Conservation (phyloP, 2,888 invertebrate species). For the Sphinx pinastri region DNA sequence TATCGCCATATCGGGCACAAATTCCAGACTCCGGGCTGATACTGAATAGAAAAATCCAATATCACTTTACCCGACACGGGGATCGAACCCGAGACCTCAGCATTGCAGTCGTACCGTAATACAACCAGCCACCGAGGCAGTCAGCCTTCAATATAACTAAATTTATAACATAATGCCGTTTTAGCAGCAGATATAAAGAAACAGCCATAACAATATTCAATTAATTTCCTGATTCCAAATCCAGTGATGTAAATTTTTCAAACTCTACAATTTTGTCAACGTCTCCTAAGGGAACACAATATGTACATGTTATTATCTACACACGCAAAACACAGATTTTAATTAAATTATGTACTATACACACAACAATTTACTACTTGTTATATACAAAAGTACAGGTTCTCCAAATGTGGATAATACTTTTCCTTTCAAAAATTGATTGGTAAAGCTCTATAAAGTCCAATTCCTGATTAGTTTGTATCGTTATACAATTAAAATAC, state of each 20-base stretch:
- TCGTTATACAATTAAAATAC: conserved; percentile 6
- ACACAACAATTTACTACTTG: conserved; percentile 77
- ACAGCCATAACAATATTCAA: neutral
- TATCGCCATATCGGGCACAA: too few relatives aligned
- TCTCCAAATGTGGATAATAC: conserved; percentile 9
- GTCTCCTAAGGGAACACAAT: conserved; percentile 31
- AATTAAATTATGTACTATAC: conserved; percentile 72
- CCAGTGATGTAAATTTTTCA: neutral
- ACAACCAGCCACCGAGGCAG: too few relatives aligned
- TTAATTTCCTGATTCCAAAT: neutral
- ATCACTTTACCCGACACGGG: too few relatives aligned
- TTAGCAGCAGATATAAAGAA: neutral
- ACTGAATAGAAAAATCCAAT: too few relatives aligned
- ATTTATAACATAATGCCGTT: too few relatives aligned
- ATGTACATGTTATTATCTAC: conserved; percentile 69
- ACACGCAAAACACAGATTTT: conserved; percentile 78
- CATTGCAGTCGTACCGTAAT: too few relatives aligned
- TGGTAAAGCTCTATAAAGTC: conserved; percentile 15
- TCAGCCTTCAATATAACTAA: too few relatives aligned
- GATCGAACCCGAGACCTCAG: too few relatives aligned
- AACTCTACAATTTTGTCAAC: conserved; percentile 27
- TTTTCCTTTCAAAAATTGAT: conserved; percentile 5
- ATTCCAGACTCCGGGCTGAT: too few relatives aligned
- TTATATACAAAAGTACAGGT: conserved; percentile 63
- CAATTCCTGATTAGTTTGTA: conserved; percentile 22